These are phyloP conservation scores for Zalophus californianus DNA, from an alignment of 2,797 vertebrate species.

Conservation along the genomic window DNA sequence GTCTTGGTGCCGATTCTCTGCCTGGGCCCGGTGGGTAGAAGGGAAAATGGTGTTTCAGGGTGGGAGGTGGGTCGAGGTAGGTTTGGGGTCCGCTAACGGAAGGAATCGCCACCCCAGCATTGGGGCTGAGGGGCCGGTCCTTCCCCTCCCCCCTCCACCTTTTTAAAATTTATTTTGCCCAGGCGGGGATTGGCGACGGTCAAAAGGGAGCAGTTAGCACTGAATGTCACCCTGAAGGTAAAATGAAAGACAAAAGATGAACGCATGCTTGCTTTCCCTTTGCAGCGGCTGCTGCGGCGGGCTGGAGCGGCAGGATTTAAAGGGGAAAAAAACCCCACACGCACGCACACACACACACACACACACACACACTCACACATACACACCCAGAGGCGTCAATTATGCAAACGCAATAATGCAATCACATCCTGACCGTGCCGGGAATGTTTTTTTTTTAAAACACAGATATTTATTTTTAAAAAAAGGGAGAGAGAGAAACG, in stretches of 20 bases:
- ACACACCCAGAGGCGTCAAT: constrained; percentile 80
- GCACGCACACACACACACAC: constrained; percentile 37
- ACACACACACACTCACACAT: constrained; percentile 59
- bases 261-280: constrained; percentile 85
- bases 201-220: constrained; percentile 85
- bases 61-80: constrained; percentile 50
- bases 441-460: constrained; percentile 11
- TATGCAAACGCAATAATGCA: constrained; percentile 80
- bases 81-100: background rate
- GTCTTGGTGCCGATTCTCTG: constrained; percentile 17
- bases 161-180: constrained; percentile 70
- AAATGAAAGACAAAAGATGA: constrained; percentile 88
- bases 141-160: constrained; percentile 36
- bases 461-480: constrained; percentile 65
- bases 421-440: constrained; percentile 76
- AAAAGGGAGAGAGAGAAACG: constrained; percentile 48
- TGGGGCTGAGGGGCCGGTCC: background rate
- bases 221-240: constrained; percentile 89
- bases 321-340: constrained; percentile 60
- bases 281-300: constrained; percentile 65
- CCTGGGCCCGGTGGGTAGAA: constrained; percentile 76
- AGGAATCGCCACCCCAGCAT: constrained; percentile 14
- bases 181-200: constrained; percentile 83
- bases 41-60: constrained; percentile 64
- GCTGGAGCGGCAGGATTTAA: constrained; percentile 75